Evolutionary conservation across 2,888 invertebrate species (phyloP).

Genomic region (Villa cingulata): DNA sequence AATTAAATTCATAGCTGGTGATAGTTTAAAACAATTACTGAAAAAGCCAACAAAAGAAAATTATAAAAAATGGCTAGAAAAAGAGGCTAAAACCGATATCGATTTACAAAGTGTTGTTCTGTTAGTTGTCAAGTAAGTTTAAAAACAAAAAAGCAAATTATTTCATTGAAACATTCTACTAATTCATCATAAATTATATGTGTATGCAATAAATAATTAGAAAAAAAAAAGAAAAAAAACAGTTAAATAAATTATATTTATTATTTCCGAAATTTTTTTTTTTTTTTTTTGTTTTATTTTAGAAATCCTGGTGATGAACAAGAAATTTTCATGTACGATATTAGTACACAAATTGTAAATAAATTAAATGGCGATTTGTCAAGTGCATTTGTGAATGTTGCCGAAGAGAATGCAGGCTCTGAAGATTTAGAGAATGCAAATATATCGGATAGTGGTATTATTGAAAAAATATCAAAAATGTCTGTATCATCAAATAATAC

Average conservation of each 20-base stretch:
- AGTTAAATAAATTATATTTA: too few relatives aligned
- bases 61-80: slow-evolving; percentile 65
- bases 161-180: too few relatives aligned
- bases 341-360: slow-evolving; percentile 56
- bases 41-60: slow-evolving; percentile 63
- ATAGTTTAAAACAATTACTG: slow-evolving; percentile 58
- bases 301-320: slow-evolving; percentile 40
- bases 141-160: too few relatives aligned
- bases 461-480: slow-evolving; percentile 13
- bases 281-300: slow-evolving; percentile 3
- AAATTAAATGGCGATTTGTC: slow-evolving; percentile 70
- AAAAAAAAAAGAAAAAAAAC: neutral
- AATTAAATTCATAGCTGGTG: slow-evolving; percentile 59
- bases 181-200: too few relatives aligned
- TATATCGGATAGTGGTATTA: slow-evolving; percentile 38
- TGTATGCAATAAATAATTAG: too few relatives aligned
- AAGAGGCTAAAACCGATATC: slow-evolving; percentile 57
- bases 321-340: slow-evolving; percentile 81
- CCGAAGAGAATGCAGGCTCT: slow-evolving; percentile 65
- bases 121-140: slow-evolving; percentile 64
- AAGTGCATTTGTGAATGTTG: slow-evolving; percentile 72
- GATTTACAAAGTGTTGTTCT: slow-evolving; percentile 70
- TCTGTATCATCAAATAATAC: neutral
- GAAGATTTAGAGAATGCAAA: slow-evolving; percentile 48
- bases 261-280: too few relatives aligned